Conservation (phyloP, 2,888 invertebrate genomes). For the Andrena dorsata region DNA sequence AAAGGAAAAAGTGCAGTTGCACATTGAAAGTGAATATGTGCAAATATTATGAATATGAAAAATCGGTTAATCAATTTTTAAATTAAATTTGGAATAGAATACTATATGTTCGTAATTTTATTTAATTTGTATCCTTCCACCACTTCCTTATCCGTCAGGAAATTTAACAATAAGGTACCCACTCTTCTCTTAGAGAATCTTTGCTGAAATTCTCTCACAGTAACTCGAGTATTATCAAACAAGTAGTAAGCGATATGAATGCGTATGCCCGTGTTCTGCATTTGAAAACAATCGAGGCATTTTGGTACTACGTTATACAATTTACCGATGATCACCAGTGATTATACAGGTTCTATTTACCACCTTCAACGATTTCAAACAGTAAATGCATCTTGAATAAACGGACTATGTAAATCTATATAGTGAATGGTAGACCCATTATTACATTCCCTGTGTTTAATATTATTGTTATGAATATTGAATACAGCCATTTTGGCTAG, state of each 20-base stretch:
- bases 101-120: no score
- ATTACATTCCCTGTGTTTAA: background rate
- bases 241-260: background rate
- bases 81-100: no score
- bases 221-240: background rate
- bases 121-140: no score
- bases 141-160: no score
- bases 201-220: background rate
- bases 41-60: no score
- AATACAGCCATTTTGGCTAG: no score
- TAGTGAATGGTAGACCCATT: background rate
- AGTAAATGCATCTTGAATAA: background rate
- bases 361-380: background rate
- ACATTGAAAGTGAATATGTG: no score
- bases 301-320: constrained; percentile 3
- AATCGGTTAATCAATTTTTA: no score
- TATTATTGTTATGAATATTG: no score
- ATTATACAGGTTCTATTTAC: background rate
- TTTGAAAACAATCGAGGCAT: constrained; percentile 1
- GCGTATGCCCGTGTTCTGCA: background rate
- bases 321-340: background rate
- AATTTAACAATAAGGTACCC: no score
- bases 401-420: background rate
- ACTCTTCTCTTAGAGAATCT: background rate
- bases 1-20: no score